Evolutionary conservation across 2,797 vertebrate species (phyloP), one percentile per base, ranked within the genome.

Genomic region (Melanotaenia pygmaea): DNA sequence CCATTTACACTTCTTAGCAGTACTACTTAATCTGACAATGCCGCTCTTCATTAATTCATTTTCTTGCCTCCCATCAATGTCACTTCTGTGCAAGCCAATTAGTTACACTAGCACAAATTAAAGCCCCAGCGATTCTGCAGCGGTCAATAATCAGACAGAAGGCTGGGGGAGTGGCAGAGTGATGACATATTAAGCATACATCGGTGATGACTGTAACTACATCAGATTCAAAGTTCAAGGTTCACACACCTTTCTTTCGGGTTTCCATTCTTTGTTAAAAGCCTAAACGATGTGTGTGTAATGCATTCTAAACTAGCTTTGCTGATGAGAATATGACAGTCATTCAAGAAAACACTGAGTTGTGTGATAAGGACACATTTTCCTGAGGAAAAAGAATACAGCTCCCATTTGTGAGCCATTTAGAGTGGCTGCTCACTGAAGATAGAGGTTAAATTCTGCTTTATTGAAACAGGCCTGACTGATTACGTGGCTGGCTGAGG

Each of bases 61-160:
- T 88, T 72, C 78, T 86, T 74, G 64, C 76, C 73, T 86, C 72
- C 64, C 85, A 84, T 92, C 87, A 90, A 84, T 88, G 91, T 91
- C 86, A 88, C 73, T 88, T 89, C 85, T 78, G 74, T 81, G 81
- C 77, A 69, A 84, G 84, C 84, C 84, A 86, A 91, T 93, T 93
- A 93, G 92, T 91, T 89, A 89, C 87, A 86, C 85, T 79, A 81
- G 76, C 67, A 69, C 86, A 91, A 93, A 93, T 93, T 93, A 91
- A 91, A 87, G 86, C 86, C 90, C 78, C 73, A 77, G 89, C 38
- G 72, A 87, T 81, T 85, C 79, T 80, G 90, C 79, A 80, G 89
- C 77, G 76, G 88, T 93, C 92, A 91, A 88, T 89, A 92, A 90
- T 91, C 87, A 84, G 84, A 89, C 64, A 30, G 79, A 68, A 74